Percentiles rank a stretch among this genome's conserved stretches.
Conservation (phyloP, 2,888 invertebrate genomes). For the Campoletis raptor region DNA sequence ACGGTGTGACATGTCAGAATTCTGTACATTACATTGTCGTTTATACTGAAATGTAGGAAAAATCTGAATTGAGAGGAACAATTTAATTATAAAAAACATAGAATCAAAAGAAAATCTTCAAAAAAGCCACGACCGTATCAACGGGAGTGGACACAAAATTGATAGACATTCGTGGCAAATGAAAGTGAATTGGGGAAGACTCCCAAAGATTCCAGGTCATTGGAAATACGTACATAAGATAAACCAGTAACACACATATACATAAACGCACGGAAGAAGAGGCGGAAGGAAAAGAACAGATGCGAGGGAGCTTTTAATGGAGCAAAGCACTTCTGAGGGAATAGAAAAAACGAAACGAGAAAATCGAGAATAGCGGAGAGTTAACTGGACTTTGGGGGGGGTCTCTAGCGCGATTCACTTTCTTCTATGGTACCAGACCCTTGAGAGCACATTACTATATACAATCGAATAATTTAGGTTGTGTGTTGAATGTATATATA, state of each 20-base stretch:
- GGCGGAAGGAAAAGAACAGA: slow-evolving; percentile 9
- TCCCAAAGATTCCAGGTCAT: not conserved
- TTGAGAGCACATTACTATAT: slow-evolving; percentile 42
- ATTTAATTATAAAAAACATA: not conserved
- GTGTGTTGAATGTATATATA: slow-evolving; percentile 14
- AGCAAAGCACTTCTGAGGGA: slow-evolving; percentile 34
- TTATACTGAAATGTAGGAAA: not conserved
- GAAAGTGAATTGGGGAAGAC: not conserved
- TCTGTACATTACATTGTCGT: not conserved
- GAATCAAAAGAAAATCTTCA: not conserved
- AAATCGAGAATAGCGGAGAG: slow-evolving; percentile 32
- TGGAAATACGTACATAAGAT: slow-evolving; percentile 1
- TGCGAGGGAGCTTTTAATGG: slow-evolving; percentile 40
- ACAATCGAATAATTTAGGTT: slow-evolving; percentile 58
- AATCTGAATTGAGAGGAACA: not conserved
- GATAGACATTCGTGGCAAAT: not conserved
- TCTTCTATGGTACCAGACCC: slow-evolving; percentile 3
- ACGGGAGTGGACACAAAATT: slow-evolving; percentile 1
- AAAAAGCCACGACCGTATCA: not conserved
- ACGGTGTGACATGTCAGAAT: not conserved
- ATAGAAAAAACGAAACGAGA: slow-evolving; percentile 29
- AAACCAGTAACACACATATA: slow-evolving; percentile 2
- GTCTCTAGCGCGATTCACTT: slow-evolving; percentile 24
- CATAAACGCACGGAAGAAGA: not conserved
- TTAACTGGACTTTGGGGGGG: slow-evolving; percentile 40